These are phyloP conservation scores for Pseudococcus viburni DNA, from an alignment of 2,888 invertebrate species.

Conservation along the genomic window DNA sequence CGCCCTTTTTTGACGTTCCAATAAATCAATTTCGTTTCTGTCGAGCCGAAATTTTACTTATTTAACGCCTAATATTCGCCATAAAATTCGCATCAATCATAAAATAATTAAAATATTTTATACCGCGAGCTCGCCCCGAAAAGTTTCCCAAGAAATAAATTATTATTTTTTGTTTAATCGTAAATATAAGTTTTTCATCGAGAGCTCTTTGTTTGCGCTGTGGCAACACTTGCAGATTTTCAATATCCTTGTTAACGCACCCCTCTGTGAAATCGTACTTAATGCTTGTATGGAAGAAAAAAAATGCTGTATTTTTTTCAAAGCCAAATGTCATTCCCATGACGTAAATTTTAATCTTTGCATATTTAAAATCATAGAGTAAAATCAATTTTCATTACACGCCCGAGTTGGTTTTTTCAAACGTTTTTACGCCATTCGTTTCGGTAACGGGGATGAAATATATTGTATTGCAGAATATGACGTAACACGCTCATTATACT, in stretches of 20 bases:
- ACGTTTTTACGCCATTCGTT: neutral
- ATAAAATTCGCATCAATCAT: conserved; percentile 65
- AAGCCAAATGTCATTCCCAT: conserved; percentile 28
- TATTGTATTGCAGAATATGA: conserved; percentile 3
- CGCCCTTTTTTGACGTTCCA: conserved; percentile 62
- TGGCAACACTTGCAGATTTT: conserved; percentile 19
- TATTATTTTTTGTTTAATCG: conserved; percentile 54
- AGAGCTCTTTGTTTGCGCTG: neutral
- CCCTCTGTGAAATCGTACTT: neutral
- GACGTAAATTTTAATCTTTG: conserved; percentile 42
- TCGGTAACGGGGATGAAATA: neutral
- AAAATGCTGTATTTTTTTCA: neutral
- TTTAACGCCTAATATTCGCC: conserved; percentile 64
- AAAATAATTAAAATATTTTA: conserved; percentile 64
- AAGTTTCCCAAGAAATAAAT: conserved; percentile 56
- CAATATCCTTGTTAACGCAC: conserved; percentile 15
- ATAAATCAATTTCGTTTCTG: conserved; percentile 62
- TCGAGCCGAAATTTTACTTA: conserved; percentile 60
- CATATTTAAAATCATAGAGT: neutral
- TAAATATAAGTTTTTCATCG: conserved; percentile 38
- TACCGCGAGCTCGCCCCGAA: neutral
- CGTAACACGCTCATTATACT: neutral
- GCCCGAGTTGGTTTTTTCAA: conserved; percentile 8
- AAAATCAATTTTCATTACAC: conserved; percentile 31
- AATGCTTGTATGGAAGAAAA: neutral